Conservation (phyloP, 2,113 vertebrate species). For the Ageneiosus marmoratus region DNA sequence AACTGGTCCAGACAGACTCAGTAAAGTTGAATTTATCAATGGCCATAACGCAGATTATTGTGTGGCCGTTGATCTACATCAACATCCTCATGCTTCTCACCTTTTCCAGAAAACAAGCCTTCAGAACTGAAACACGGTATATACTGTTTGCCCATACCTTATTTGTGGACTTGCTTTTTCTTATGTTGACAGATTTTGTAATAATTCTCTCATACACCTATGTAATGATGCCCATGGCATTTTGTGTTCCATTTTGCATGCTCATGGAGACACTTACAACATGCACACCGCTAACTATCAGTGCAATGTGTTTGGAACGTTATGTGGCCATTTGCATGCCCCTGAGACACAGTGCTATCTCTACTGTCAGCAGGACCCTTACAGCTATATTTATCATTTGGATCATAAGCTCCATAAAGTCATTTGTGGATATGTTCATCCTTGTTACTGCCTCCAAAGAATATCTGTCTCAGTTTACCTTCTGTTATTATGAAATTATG, state of each 20-base stretch:
- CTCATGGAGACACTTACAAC: constrained; percentile 34
- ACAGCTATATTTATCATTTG: constrained; percentile 39
- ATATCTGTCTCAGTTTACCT: constrained; percentile 32
- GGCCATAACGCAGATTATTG: constrained; percentile 40
- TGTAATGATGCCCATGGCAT: constrained; percentile 36
- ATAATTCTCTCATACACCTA: constrained; percentile 26
- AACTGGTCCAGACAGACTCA: neutral
- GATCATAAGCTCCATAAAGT: constrained; percentile 27
- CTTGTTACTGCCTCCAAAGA: constrained; percentile 14
- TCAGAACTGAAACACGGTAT: constrained; percentile 54
- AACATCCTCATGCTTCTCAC: constrained; percentile 50
- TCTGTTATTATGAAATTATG: constrained; percentile 54
- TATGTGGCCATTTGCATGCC: constrained; percentile 60
- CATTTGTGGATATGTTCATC: constrained; percentile 42
- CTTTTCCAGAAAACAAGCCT: constrained; percentile 49
- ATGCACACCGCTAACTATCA: constrained; percentile 49
- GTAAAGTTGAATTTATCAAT: neutral
- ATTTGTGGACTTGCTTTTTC: constrained; percentile 41
- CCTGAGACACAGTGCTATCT: constrained; percentile 48
- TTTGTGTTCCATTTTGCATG: constrained; percentile 53
- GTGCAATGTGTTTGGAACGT: constrained; percentile 57
- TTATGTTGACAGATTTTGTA: constrained; percentile 46
- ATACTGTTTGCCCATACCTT: constrained; percentile 58
- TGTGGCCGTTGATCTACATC: constrained; percentile 53
- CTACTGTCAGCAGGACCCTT: constrained; percentile 27